These are phyloP conservation scores for Drosophila kohkoa DNA, from an alignment of 1,140 invertebrate genomes.

Conservation along the genomic window DNA sequence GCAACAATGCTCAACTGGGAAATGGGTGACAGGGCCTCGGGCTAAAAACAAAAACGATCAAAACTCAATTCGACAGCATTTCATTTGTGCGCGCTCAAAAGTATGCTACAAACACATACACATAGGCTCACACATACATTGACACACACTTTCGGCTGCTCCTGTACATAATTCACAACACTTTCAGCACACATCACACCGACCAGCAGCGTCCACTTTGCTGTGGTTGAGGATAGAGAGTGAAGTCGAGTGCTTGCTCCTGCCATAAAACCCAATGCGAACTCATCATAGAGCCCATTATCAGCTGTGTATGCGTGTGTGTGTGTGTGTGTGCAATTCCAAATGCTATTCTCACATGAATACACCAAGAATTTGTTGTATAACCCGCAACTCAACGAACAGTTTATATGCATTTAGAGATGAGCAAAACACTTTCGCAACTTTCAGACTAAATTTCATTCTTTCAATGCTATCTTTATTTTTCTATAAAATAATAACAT, in stretches of 20 bases:
- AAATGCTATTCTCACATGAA: conserved; percentile 26
- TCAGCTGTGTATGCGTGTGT: background rate
- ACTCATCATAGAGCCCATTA: conserved; percentile 26
- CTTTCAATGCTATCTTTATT: too few relatives aligned
- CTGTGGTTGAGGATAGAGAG: conserved; percentile 24
- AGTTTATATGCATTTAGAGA: conserved; percentile 31
- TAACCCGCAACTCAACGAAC: conserved; percentile 20
- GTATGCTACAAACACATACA: conserved; percentile 41
- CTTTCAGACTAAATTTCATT: too few relatives aligned
- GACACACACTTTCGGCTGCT: background rate
- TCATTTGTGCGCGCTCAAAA: conserved; percentile 41
- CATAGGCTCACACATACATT: background rate
- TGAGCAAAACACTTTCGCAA: background rate
- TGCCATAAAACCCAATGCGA: conserved; percentile 4
- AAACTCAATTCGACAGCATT: conserved; percentile 38
- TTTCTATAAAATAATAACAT: too few relatives aligned
- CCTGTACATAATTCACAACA: conserved; percentile 15
- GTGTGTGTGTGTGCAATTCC: conserved; percentile 35
- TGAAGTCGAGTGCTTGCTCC: background rate
- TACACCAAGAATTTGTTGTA: background rate
- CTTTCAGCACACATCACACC: conserved; percentile 14
- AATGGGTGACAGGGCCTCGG: conserved; percentile 2
- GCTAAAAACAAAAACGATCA: conserved; percentile 42
- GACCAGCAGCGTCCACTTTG: conserved; percentile 21
- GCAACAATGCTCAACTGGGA: conserved; percentile 25